phyloP scores from a whole-genome alignment of 35 echinoderm and acorn worm genomes.

The Patiria miniata region DNA sequence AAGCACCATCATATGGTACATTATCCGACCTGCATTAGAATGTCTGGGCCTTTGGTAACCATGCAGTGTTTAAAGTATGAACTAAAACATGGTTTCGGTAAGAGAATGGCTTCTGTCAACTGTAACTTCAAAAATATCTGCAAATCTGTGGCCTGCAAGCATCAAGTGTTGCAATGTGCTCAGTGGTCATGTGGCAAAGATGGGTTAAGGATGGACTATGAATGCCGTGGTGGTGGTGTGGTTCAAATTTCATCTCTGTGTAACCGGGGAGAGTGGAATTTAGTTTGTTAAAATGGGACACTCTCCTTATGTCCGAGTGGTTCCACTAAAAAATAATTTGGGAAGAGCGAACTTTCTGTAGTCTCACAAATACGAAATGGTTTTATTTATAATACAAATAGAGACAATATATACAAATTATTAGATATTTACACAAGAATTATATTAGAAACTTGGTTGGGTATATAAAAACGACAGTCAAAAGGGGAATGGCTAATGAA shows the following conservation, averaged over 20 bases:
- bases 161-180: conserved; percentile 62
- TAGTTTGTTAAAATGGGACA: no score
- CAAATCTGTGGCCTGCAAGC: conserved; percentile 63
- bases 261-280: no score
- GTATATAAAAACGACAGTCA: no score
- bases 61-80: conserved; percentile 73
- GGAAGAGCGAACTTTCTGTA: no score
- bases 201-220: conserved; percentile 40
- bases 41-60: conserved; percentile 52
- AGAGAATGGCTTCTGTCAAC: conserved; percentile 49
- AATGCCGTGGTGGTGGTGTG: conserved; percentile 31
- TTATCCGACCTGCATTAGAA: conserved; percentile 63
- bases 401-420: no score
- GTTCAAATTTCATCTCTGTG: neutral
- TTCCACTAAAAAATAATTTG: no score
- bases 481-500: no score
- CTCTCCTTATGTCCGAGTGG: no score
- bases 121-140: conserved; percentile 79
- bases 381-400: no score
- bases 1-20: conserved; percentile 85
- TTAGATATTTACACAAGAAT: no score
- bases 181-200: conserved; percentile 10
- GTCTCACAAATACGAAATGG: no score
- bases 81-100: conserved; percentile 67
- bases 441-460: no score